These are phyloP conservation scores for Chamaedrilus cognettii DNA, from an alignment of 2,888 invertebrate species.

Conservation along the genomic window DNA sequence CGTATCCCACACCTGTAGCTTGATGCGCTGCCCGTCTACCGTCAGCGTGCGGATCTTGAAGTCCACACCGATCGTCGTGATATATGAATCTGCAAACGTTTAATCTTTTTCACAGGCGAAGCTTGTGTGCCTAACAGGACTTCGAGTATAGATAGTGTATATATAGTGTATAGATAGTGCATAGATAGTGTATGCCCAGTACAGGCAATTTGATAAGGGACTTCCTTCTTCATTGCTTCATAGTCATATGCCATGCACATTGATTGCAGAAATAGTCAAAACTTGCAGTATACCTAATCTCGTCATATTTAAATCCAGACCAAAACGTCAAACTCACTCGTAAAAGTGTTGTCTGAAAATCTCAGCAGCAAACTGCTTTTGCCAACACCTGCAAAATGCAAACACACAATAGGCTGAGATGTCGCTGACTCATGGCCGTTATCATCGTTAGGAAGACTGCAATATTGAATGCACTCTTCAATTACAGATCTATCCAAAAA, in stretches of 20 bases:
- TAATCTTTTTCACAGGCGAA: neutral
- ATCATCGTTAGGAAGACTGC: no score
- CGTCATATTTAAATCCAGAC: neutral
- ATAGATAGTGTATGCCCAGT: no score
- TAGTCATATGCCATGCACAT: no score
- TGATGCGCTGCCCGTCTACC: constrained; percentile 61
- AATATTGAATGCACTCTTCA: no score
- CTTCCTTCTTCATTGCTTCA: no score
- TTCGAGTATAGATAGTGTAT: neutral
- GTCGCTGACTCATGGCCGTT: no score
- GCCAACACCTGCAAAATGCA: constrained; percentile 93
- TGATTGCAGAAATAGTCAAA: no score
- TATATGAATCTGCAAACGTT: constrained; percentile 64
- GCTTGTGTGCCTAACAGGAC: neutral
- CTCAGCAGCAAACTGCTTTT: constrained; percentile 95
- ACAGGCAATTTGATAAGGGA: no score
- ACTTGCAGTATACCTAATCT: no score
- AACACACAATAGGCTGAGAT: no score
- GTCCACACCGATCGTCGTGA: constrained; percentile 99
- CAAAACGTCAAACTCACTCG: constrained; percentile 69
- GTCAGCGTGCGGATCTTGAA: constrained; percentile 96
- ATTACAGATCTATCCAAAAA: no score
- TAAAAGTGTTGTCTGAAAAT: constrained; percentile 98
- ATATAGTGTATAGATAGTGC: no score
- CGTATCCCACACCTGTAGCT: constrained; percentile 76